phyloP scores from a whole-genome alignment of 2,113 vertebrate genomes.

The Macquaria ambigua region DNA sequence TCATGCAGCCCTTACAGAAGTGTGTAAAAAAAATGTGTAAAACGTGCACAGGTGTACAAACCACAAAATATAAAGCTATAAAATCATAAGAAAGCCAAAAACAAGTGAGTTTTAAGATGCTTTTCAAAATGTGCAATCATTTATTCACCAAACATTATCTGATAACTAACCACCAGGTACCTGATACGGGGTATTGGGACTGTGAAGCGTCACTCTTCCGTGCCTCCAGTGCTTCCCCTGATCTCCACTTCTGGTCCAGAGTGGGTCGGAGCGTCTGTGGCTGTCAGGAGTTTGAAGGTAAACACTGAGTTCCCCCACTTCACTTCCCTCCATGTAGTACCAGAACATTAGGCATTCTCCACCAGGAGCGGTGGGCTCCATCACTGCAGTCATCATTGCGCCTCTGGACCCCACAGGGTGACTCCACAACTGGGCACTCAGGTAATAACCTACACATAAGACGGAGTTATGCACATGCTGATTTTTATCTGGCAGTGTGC shows the following conservation, averaged over 20 bases:
- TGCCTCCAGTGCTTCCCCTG: slow-evolving; percentile 83
- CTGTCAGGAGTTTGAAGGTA: slow-evolving; percentile 58
- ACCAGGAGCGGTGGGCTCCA: slow-evolving; percentile 69
- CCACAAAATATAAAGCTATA: neutral
- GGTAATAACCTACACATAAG: slow-evolving; percentile 80
- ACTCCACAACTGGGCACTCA: slow-evolving; percentile 82
- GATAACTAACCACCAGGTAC: slow-evolving; percentile 40
- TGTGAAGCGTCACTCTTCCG: slow-evolving; percentile 76
- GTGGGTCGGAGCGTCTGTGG: neutral
- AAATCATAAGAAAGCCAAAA: neutral
- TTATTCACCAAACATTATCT: neutral
- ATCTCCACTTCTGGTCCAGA: slow-evolving; percentile 78
- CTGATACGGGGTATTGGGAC: slow-evolving; percentile 71
- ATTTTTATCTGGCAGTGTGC: neutral
- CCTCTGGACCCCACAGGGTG: slow-evolving; percentile 59
- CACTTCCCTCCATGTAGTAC: slow-evolving; percentile 84
- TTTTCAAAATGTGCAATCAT: neutral
- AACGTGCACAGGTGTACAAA: neutral
- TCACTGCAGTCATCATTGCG: slow-evolving; percentile 59
- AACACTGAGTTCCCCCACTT: slow-evolving; percentile 75
- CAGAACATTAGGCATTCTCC: slow-evolving; percentile 85
- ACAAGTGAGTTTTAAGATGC: neutral
- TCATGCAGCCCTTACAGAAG: neutral
- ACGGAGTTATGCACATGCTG: neutral
- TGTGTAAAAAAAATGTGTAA: too few relatives aligned